Evolutionary conservation across 2,113 vertebrate species (phyloP).

Genomic region (Cyphomyrus discorhynchus): DNA sequence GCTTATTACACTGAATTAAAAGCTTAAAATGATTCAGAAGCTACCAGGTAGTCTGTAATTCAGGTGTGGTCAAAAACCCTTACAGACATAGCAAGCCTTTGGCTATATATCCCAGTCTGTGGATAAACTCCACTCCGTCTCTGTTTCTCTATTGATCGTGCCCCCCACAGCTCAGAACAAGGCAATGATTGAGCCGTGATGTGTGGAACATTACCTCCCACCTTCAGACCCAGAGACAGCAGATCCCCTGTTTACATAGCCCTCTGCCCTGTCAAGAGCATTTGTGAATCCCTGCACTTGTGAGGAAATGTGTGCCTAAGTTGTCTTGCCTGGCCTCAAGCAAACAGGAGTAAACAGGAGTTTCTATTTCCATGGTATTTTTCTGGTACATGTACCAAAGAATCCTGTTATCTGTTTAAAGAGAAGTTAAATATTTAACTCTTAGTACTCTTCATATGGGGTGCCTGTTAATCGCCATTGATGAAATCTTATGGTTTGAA

Average conservation of each 20-base stretch:
- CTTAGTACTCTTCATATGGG: neutral
- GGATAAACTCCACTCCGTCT: neutral
- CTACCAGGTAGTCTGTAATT: neutral
- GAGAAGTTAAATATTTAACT: neutral
- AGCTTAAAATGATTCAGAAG: neutral
- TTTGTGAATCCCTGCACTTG: neutral
- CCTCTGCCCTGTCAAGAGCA: neutral
- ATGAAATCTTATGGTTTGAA: neutral
- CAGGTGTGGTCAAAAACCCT: neutral
- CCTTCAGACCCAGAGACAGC: neutral
- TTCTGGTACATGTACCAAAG: neutral
- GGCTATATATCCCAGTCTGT: neutral
- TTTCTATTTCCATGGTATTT: neutral
- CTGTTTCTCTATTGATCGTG: neutral
- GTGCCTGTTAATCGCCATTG: neutral
- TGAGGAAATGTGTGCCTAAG: neutral
- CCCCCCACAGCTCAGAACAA: neutral
- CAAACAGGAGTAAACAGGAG: neutral
- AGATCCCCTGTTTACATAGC: neutral
- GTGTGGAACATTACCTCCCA: neutral
- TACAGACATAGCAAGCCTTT: neutral
- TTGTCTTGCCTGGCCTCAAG: neutral
- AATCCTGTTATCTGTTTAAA: neutral
- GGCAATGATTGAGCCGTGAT: neutral
- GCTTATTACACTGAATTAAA: neutral